Conservation (phyloP, 2,888 invertebrate genomes). For the Oxyteleia sp. region DNA sequence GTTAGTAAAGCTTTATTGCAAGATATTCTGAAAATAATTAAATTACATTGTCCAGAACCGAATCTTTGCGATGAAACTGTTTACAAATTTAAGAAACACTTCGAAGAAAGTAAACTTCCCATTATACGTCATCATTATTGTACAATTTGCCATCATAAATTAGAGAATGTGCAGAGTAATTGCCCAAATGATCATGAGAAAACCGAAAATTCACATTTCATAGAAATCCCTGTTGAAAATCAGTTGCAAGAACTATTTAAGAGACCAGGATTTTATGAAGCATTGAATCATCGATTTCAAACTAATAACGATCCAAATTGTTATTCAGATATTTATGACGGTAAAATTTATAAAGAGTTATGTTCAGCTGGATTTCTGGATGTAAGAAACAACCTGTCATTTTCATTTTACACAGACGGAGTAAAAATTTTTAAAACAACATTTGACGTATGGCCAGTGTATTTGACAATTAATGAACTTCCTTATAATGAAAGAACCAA, state of each 20-base stretch:
- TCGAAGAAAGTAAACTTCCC: too few species aligned
- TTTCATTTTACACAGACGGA: background rate
- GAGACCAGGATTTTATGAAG: background rate
- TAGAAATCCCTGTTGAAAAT: background rate
- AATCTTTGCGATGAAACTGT: too few species aligned
- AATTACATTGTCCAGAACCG: too few species aligned
- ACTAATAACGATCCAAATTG: background rate
- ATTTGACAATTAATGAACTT: background rate
- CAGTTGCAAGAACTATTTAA: background rate
- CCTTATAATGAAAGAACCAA: background rate
- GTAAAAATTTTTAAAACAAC: background rate
- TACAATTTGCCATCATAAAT: too few species aligned
- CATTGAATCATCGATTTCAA: background rate
- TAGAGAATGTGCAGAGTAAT: too few species aligned
- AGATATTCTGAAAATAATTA: too few species aligned
- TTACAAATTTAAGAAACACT: too few species aligned
- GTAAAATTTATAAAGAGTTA: background rate
- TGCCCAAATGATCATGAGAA: too few species aligned
- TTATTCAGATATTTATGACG: constrained; percentile 3
- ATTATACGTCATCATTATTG: too few species aligned
- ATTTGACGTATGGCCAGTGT: background rate
- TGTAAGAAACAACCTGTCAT: background rate
- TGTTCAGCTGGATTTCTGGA: background rate
- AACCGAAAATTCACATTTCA: too few species aligned
- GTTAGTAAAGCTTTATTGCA: too few species aligned